Percentiles rank a stretch among this genome's conserved stretches.
Conservation (phyloP, 2,888 invertebrate genomes). For the Protonemura montana region DNA sequence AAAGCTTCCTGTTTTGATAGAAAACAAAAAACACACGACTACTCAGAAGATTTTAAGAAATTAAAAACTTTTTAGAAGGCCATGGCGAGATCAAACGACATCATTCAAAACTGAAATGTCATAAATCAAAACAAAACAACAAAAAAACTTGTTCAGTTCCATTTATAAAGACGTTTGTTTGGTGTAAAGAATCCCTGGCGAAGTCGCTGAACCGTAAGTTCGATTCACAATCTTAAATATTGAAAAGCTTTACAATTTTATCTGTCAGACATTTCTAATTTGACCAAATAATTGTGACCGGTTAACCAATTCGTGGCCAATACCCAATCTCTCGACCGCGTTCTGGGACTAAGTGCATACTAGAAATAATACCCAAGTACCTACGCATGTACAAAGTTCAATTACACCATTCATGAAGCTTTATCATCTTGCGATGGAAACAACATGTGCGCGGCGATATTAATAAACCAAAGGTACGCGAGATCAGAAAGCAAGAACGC, state of each 20-base stretch:
- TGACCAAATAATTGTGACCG: too few relatives aligned
- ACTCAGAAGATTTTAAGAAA: neutral
- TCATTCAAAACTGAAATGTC: neutral
- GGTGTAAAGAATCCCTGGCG: neutral
- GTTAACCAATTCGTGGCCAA: too few relatives aligned
- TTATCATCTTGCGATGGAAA: too few relatives aligned
- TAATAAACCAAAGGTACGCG: neutral
- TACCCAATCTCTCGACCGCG: neutral
- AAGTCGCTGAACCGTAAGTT: neutral
- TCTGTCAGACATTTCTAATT: neutral
- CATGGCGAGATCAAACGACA: neutral
- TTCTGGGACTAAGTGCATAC: neutral
- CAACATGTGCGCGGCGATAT: neutral
- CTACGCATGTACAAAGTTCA: neutral
- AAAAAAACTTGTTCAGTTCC: neutral
- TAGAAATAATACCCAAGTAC: neutral
- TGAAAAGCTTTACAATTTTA: neutral
- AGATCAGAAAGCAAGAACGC: neutral
- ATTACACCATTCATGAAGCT: neutral
- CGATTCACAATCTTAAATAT: neutral
- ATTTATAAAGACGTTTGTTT: neutral
- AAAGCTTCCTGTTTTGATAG: neutral
- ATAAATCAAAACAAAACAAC: neutral
- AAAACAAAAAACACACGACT: neutral
- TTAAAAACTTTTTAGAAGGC: slow-evolving; percentile 5